phyloP scores from a whole-genome alignment of 2,113 vertebrate species.

The Aptenodytes patagonicus region DNA sequence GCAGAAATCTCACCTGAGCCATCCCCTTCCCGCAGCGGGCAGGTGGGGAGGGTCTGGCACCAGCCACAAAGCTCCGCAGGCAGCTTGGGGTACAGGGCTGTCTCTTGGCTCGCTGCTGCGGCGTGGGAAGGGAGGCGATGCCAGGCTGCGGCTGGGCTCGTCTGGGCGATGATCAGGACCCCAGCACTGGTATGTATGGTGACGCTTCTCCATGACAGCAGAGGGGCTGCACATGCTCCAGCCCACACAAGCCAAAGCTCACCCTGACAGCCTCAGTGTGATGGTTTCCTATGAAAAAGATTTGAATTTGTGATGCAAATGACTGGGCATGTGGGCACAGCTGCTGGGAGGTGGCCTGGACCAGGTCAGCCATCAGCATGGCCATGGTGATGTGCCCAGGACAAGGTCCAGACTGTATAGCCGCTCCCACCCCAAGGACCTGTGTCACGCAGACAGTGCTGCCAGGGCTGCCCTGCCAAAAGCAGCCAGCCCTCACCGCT shows the following conservation, averaged over 20 bases:
- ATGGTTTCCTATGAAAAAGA: not conserved
- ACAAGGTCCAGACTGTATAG: not conserved
- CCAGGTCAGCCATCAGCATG: not conserved
- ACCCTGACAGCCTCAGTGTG: not conserved
- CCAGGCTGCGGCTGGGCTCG: not conserved
- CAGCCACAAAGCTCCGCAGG: accelerated
- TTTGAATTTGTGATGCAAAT: slow-evolving; percentile 25
- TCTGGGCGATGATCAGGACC: not conserved
- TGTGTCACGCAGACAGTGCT: not conserved
- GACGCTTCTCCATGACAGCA: not conserved
- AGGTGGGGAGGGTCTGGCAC: not conserved
- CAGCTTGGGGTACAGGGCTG: not conserved
- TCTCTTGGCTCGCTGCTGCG: accelerated
- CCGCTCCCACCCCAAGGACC: not conserved
- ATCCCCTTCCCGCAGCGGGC: accelerated
- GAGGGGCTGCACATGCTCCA: not conserved
- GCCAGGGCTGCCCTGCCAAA: not conserved
- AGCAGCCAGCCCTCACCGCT: accelerated
- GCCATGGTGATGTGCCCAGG: not conserved
- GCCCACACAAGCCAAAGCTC: not conserved
- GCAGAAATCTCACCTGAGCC: not conserved
- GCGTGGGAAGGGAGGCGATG: not conserved
- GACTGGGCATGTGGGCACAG: not conserved
- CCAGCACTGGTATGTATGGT: not conserved
- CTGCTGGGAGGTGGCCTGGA: not conserved